phyloP scores from a whole-genome alignment of 53 echinoderm and acorn worm genomes.

The Arbacia lixula region DNA sequence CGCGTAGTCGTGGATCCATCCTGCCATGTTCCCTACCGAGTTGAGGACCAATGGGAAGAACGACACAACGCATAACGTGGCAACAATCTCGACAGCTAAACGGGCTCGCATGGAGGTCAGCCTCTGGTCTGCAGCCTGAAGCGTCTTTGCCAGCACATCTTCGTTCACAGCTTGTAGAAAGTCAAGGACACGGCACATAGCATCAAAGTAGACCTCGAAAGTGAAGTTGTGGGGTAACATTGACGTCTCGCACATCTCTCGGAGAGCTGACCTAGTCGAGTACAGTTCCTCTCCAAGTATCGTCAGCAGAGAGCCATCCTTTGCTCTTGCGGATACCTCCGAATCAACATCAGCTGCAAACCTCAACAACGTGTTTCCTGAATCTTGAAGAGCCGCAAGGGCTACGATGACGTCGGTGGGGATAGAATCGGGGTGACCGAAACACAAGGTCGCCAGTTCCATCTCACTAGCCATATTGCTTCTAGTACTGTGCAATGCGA shows the following conservation, averaged over 20 bases:
- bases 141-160: neutral
- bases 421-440: neutral
- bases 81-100: constrained; percentile 64
- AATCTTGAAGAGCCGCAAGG: neutral
- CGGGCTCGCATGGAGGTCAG: constrained; percentile 5
- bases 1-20: constrained; percentile 80
- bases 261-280: neutral
- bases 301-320: neutral
- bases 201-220: constrained; percentile 8
- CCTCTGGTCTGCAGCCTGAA: neutral
- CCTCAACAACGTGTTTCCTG: constrained; percentile 3
- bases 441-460: constrained; percentile 2
- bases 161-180: constrained; percentile 1
- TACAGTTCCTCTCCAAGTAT: constrained; percentile 3
- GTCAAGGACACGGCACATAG: neutral
- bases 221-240: constrained; percentile 1
- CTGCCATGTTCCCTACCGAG: constrained; percentile 67
- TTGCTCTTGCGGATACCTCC: neutral
- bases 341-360: constrained; percentile 30
- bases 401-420: neutral
- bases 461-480: constrained; percentile 13
- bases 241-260: constrained; percentile 9
- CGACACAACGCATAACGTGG: constrained; percentile 57
- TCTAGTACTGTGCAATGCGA: neutral
- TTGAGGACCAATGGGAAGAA: constrained; percentile 62